Evolutionary conservation across 2,797 vertebrate species (phyloP).

Genomic region (Premnoplex brunnescens): DNA sequence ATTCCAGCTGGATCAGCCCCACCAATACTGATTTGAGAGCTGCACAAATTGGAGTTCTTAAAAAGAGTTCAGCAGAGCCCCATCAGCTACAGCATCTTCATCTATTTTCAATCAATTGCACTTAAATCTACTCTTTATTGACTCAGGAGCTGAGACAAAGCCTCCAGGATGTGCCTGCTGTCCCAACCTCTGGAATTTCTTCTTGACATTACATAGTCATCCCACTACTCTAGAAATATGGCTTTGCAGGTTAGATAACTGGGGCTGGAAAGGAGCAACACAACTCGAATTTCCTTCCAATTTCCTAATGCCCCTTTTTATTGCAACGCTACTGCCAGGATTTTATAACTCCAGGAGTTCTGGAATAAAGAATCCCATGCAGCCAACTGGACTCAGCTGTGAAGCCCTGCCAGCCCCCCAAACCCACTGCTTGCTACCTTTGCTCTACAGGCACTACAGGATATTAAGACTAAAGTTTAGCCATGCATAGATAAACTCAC

Average conservation of each 20-base stretch:
- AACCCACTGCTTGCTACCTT: slow-evolving; percentile 60
- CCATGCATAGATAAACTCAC: slow-evolving; percentile 81
- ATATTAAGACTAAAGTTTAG: slow-evolving; percentile 73
- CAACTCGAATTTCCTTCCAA: background rate
- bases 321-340: background rate
- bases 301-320: background rate
- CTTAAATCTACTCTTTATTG: slow-evolving; percentile 74
- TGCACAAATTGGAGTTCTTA: slow-evolving; percentile 77
- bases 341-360: background rate
- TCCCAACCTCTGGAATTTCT: background rate
- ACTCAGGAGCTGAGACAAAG: slow-evolving; percentile 15
- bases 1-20: background rate
- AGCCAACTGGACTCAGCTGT: background rate
- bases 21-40: background rate
- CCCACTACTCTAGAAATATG: slow-evolving; percentile 61
- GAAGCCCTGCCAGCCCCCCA: slow-evolving; percentile 75
- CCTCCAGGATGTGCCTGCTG: background rate
- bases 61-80: slow-evolving; percentile 78
- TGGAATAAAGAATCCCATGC: background rate
- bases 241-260: slow-evolving; percentile 42
- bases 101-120: slow-evolving; percentile 81
- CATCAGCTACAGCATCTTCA: slow-evolving; percentile 69
- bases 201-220: background rate
- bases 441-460: slow-evolving; percentile 73
- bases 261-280: background rate